Evolutionary conservation across 2,888 invertebrate genomes (phyloP).

Genomic region (Catocala nupta): DNA sequence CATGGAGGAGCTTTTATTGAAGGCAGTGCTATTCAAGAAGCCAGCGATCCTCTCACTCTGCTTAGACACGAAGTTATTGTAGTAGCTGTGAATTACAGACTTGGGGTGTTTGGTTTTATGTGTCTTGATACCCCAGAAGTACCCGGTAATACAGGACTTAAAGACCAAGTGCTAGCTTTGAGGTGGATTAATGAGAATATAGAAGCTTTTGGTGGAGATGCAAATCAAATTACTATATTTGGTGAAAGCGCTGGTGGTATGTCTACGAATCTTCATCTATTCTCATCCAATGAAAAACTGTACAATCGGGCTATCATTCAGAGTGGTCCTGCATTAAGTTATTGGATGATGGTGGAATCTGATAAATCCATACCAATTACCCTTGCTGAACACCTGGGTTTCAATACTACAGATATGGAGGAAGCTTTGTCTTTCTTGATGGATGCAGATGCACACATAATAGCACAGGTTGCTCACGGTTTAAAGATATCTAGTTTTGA

Average conservation of each 20-base stretch:
- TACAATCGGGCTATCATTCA: slow-evolving; percentile 35
- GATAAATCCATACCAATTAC: slow-evolving; percentile 20
- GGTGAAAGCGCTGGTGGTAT: slow-evolving; percentile 57
- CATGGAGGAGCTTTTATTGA: slow-evolving; percentile 28
- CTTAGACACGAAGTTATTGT: slow-evolving; percentile 30
- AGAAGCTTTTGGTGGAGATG: slow-evolving; percentile 56
- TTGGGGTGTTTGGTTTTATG: slow-evolving; percentile 57
- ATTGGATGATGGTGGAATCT: slow-evolving; percentile 7
- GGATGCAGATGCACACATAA: slow-evolving; percentile 3
- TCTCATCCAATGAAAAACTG: slow-evolving; percentile 29
- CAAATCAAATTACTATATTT: slow-evolving; percentile 45
- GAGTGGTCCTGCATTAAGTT: slow-evolving; percentile 24
- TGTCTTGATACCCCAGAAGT: slow-evolving; percentile 49
- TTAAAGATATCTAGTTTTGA: not conserved
- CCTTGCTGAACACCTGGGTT: slow-evolving; percentile 26
- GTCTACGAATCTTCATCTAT: slow-evolving; percentile 37
- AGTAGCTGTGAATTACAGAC: slow-evolving; percentile 32
- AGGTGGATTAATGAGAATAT: slow-evolving; percentile 62
- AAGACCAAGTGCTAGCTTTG: slow-evolving; percentile 58
- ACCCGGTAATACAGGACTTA: slow-evolving; percentile 63
- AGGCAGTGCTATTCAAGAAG: slow-evolving; percentile 3
- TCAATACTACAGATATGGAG: slow-evolving; percentile 14
- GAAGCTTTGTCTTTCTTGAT: slow-evolving; percentile 29
- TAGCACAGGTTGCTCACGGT: slow-evolving; percentile 14
- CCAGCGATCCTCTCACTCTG: slow-evolving; percentile 8